phyloP scores from a whole-genome alignment of 2,113 vertebrate genomes.

The Speoplatyrhinus poulsoni region DNA sequence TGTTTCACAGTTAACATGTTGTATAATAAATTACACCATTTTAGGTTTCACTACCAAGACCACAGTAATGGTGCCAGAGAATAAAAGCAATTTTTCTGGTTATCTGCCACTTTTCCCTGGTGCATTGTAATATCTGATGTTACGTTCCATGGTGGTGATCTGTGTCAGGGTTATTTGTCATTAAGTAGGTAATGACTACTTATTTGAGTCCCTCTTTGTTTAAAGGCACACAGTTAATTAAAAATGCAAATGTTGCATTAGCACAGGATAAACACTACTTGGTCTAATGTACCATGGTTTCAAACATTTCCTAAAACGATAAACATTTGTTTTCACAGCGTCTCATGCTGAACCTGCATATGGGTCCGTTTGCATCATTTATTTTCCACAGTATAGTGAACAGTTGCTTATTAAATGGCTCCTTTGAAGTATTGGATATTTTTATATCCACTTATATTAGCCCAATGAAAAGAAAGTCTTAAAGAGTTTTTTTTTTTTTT shows the following conservation, averaged over 20 bases:
- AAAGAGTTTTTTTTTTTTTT: conserved; percentile 19
- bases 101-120: neutral
- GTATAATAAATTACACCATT: conserved; percentile 14
- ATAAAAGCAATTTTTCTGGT: neutral
- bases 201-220: neutral
- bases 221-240: neutral
- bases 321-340: conserved; percentile 10
- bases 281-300: conserved; percentile 12
- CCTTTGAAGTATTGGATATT: conserved; percentile 53
- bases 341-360: conserved; percentile 22
- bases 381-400: conserved; percentile 24
- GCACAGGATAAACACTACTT: conserved; percentile 7
- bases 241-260: neutral
- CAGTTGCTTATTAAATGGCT: conserved; percentile 53
- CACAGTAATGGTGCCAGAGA: neutral
- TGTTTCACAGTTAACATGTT: conserved; percentile 20
- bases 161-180: neutral
- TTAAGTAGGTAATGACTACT: neutral
- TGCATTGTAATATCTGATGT: no score
- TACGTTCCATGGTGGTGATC: no score
- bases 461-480: conserved; percentile 48
- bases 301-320: conserved; percentile 34
- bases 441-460: conserved; percentile 58
- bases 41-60: neutral
- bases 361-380: conserved; percentile 39